Evolutionary conservation across 2,888 invertebrate genomes (phyloP).

Genomic region (Tenthredo amoena): DNA sequence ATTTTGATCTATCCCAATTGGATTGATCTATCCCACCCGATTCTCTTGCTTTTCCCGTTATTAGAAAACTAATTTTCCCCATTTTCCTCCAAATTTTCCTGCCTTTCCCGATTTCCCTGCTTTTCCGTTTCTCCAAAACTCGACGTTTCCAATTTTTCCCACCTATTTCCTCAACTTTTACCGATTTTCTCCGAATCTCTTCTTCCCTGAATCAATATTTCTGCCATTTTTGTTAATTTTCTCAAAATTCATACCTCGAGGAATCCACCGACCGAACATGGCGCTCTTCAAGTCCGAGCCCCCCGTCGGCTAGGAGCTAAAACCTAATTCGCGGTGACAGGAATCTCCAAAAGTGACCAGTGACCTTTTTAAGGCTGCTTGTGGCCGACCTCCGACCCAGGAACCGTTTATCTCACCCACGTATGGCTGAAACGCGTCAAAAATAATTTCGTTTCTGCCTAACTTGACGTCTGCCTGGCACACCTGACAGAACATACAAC

Average conservation of each 20-base stretch:
- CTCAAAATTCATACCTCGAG: not conserved
- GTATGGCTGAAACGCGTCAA: not conserved
- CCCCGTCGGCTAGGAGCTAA: not conserved
- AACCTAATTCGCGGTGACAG: conserved; percentile 23
- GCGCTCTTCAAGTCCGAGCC: not conserved
- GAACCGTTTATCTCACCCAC: conserved; percentile 29
- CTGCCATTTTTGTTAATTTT: not conserved
- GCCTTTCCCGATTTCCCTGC: not conserved
- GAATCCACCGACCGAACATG: not conserved
- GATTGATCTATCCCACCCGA: not conserved
- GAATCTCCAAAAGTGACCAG: conserved; percentile 42
- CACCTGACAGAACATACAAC: not conserved
- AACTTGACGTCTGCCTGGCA: not conserved
- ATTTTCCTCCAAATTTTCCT: not conserved
- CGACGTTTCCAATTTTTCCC: not conserved
- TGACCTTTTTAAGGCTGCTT: conserved; percentile 37
- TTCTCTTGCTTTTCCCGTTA: not conserved
- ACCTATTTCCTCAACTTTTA: not conserved
- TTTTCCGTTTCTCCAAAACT: not conserved
- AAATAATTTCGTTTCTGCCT: not conserved
- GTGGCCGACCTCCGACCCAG: not conserved
- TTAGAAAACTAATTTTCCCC: not conserved
- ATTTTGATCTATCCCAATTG: too few species aligned
- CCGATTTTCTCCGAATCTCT: not conserved
- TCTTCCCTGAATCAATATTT: not conserved